Percentiles rank a stretch among this genome's conserved stretches.
Conservation (phyloP, 2,113 vertebrate species). For the Plotosus lineatus region DNA sequence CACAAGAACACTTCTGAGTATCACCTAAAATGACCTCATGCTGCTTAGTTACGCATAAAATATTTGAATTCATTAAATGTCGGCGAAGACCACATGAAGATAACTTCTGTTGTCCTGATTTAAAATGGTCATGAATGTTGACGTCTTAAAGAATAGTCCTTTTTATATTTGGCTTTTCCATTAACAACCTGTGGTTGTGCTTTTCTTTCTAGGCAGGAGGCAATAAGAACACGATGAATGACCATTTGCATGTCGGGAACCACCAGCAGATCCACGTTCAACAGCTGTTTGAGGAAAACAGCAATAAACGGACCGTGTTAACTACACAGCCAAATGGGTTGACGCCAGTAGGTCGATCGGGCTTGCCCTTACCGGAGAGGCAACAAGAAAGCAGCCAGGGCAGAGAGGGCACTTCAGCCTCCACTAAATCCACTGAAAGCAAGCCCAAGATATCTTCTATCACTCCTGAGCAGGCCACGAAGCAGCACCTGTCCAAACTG, state of each 20-base stretch:
- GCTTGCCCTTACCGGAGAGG: conserved; percentile 80
- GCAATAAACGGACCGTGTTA: conserved; percentile 89
- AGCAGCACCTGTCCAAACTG: conserved; percentile 95
- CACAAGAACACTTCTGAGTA: background rate
- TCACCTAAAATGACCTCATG: background rate
- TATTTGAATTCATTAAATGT: conserved; percentile 10
- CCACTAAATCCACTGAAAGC: conserved; percentile 84
- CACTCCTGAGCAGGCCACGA: conserved; percentile 92
- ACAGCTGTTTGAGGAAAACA: conserved; percentile 92
- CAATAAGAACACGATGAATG: conserved; percentile 85
- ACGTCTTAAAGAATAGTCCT: background rate
- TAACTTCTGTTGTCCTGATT: background rate
- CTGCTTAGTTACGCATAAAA: background rate
- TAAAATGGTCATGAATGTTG: background rate
- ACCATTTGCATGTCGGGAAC: conserved; percentile 77
- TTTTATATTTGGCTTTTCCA: conserved; percentile 24
- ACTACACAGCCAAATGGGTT: conserved; percentile 92
- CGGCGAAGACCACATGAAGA: background rate
- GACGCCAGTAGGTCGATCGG: conserved; percentile 76
- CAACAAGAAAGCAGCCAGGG: conserved; percentile 78
- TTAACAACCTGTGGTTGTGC: conserved; percentile 22
- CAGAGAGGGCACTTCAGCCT: conserved; percentile 85
- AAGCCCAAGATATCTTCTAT: conserved; percentile 78
- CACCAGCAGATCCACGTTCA: conserved; percentile 88
- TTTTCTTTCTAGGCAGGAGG: conserved; percentile 79